These are phyloP conservation scores for Zaprionus ornatus DNA, from an alignment of 1,140 invertebrate genomes.

Conservation along the genomic window DNA sequence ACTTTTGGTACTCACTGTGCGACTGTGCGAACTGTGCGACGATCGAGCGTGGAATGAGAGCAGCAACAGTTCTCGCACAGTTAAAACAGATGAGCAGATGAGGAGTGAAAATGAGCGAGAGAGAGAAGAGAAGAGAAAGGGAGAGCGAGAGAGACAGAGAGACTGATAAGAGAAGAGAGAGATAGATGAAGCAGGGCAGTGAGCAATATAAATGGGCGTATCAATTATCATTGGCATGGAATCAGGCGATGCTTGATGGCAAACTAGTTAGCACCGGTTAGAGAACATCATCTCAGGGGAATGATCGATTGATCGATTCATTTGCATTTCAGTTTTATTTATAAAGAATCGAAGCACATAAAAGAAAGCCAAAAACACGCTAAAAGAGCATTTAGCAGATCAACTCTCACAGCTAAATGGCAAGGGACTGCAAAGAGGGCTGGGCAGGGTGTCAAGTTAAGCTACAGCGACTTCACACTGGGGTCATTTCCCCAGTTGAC, in stretches of 20 bases:
- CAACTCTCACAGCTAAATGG: no score
- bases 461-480: background rate
- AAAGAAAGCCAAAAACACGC: no score
- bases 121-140: background rate
- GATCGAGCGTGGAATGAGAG: background rate
- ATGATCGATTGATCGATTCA: background rate
- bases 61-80: background rate
- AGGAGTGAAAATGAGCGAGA: background rate
- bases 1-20: background rate
- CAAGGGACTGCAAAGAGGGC: no score
- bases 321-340: background rate
- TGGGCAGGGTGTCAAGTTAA: background rate
- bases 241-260: background rate
- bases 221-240: background rate
- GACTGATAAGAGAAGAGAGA: background rate
- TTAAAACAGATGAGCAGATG: background rate
- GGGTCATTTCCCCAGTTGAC: slow-evolving; percentile 19
- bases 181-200: background rate
- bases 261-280: background rate
- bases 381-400: no score
- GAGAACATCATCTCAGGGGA: background rate
- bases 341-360: no score
- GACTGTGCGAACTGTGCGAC: background rate
- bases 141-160: background rate
- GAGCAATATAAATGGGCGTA: background rate